Percentiles rank a stretch among this genome's conserved stretches.
These are phyloP conservation scores for Poecilia velifera DNA, from an alignment of 2,797 vertebrate species.

Conservation along the genomic window DNA sequence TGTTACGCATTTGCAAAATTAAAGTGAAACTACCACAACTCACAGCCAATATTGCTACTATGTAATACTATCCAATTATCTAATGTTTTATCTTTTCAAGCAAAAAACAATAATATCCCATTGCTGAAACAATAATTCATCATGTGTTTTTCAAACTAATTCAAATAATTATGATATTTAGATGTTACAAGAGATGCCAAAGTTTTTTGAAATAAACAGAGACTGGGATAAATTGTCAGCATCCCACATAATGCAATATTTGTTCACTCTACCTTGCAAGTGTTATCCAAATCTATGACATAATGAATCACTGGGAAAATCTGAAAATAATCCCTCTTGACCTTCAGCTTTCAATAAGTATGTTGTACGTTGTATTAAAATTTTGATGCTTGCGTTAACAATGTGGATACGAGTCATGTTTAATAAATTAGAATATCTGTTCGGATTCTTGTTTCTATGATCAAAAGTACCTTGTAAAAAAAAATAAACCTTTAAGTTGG, in stretches of 20 bases:
- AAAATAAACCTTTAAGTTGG: not conserved
- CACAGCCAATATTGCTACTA: not conserved
- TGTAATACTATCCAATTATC: conserved; percentile 11
- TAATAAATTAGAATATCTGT: not conserved
- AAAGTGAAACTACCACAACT: not conserved
- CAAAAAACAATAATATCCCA: not conserved
- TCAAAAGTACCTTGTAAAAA: too few relatives aligned
- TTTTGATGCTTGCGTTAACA: not conserved
- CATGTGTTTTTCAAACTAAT: conserved; percentile 36
- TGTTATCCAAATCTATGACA: not conserved
- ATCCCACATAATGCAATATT: not conserved
- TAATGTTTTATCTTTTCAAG: conserved; percentile 17
- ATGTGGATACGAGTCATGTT: not conserved
- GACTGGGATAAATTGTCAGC: not conserved
- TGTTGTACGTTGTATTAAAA: not conserved
- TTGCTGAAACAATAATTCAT: conserved; percentile 29
- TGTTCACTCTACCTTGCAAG: not conserved
- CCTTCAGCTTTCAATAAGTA: not conserved
- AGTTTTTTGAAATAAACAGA: not conserved
- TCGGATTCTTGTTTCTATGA: not conserved
- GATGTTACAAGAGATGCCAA: not conserved
- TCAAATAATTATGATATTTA: conserved; percentile 48
- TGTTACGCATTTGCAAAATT: conserved; percentile 11
- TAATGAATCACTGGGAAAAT: not conserved
- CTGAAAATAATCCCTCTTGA: not conserved